Conservation (phyloP, 2,888 invertebrate species). For the Lamellibrachia satsuma region DNA sequence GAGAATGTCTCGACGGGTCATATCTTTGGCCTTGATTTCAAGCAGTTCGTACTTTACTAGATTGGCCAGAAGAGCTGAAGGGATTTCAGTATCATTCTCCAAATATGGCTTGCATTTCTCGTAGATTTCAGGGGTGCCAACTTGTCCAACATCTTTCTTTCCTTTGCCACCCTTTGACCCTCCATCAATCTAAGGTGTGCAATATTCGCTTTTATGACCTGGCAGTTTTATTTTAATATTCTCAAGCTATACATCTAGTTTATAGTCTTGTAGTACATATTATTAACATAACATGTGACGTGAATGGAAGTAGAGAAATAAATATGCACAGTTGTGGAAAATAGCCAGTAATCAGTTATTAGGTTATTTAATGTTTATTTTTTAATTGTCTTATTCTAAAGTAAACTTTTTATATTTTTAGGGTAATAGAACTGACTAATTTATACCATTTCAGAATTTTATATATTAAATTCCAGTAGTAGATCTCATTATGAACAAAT, state of each 20-base stretch:
- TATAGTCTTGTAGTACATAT: neutral
- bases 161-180: conserved; percentile 61
- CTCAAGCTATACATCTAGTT: neutral
- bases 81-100: conserved; percentile 61
- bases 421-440: too few species aligned
- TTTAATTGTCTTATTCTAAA: too few species aligned
- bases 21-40: conserved; percentile 57
- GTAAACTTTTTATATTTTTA: too few species aligned
- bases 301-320: too few species aligned
- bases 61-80: conserved; percentile 59
- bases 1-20: conserved; percentile 54
- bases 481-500: too few species aligned
- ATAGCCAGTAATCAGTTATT: too few species aligned
- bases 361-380: too few species aligned
- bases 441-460: too few species aligned
- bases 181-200: conserved; percentile 40
- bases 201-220: neutral
- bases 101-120: conserved; percentile 60
- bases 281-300: neutral
- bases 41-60: conserved; percentile 62
- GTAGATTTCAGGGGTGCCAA: conserved; percentile 60
- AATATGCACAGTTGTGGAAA: too few species aligned
- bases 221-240: neutral
- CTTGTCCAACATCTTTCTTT: conserved; percentile 53
- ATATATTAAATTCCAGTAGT: too few species aligned